Conservation (phyloP, 1,140 invertebrate genomes). For the Drosophila truncata region DNA sequence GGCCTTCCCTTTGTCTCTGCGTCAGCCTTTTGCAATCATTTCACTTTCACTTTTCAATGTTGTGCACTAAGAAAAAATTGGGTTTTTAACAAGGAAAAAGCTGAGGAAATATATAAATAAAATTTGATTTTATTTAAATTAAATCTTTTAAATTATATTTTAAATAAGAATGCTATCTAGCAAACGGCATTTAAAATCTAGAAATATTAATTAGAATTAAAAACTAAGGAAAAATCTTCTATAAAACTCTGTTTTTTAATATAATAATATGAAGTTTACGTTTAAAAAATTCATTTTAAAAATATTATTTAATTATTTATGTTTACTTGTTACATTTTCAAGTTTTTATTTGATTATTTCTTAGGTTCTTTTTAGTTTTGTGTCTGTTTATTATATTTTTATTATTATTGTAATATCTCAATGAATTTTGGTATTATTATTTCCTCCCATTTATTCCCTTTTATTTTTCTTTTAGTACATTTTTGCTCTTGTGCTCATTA, state of each 20-base stretch:
- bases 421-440: neutral
- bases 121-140: neutral
- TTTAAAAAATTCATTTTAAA: too few relatives aligned
- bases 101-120: neutral
- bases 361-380: too few relatives aligned
- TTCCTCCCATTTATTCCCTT: neutral
- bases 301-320: too few relatives aligned
- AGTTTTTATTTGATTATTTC: too few relatives aligned
- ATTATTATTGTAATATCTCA: neutral
- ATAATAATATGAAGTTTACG: neutral
- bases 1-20: constrained; percentile 52
- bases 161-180: neutral
- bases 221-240: neutral
- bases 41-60: constrained; percentile 60
- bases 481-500: constrained; percentile 67
- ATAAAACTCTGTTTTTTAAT: neutral
- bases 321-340: too few relatives aligned
- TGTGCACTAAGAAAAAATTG: constrained; percentile 1
- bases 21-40: constrained; percentile 63
- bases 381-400: neutral
- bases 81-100: neutral
- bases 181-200: neutral
- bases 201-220: neutral
- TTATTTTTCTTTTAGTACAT: constrained; percentile 16
- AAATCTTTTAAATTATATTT: neutral